Evolutionary conservation across 1,140 invertebrate genomes (phyloP), one percentile per base, ranked within the genome.

Genomic region (Samia ricini): DNA sequence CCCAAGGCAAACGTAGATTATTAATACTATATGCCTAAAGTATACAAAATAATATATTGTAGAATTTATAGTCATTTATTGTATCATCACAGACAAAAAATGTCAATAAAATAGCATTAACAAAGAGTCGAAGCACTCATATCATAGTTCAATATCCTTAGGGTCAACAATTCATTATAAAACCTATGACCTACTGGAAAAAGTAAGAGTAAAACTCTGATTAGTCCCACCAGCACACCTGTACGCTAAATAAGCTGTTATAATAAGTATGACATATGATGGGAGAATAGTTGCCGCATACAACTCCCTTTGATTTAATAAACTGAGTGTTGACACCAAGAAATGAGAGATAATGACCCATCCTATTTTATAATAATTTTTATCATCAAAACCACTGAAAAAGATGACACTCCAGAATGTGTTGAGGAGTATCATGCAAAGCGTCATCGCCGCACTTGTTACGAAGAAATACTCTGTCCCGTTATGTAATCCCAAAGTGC

Each of bases 331-430:
- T 0, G 98, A 99, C 0, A 95, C 95, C 21, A 96, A 88, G 72
- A 99, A 91, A 91, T 99, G 98, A 49, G 95, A 95, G 0, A 91
- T 74, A 21, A 98, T 80, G 0, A 99, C 97, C 91, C 94, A 95
- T 0, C 80, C 83, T 6, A 98, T 78, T 69, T 95, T 93, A 8
- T 92, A 68, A 77, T 95, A 95, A 69, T 95, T 95, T 69, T 93
- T 95, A 15, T 93, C 94, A 84, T 99, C 97, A 33, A 96, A 85
- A 0, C 96, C 97, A 77, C 96, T 94, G 81, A 98, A 99, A 85
- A 98, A 98, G 57, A 99, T 96, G 0, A 99, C 93, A 66, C 96
- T 96, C 98, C 98, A 99, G 80, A 97, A 98, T 21, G 97, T 98
- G 80, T 99, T 97, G 3, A 99, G 91, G 3, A 99, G 85, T 24